Base-by-base conservation (phyloP, 1,140 invertebrate genomes). In the Brachionus plicatilis region DNA sequence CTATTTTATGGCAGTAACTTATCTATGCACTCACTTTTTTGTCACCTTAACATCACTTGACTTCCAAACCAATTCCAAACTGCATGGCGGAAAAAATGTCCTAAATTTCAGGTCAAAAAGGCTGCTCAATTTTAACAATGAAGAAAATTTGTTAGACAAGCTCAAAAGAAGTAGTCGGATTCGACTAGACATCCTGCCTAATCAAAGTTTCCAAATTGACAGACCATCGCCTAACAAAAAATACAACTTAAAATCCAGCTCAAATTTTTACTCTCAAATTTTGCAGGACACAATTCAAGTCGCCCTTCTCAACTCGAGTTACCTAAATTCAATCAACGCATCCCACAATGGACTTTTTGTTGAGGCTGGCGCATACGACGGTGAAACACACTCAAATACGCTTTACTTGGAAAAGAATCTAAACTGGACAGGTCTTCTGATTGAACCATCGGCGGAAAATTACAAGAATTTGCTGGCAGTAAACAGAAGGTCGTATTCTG, bases 401-500 rank as follows among this genome's bases (percentile, higher is more conserved):
- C 89, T 91, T 78, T 93, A 91, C 91, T 87, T 94, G 56, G 93
- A 94, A 86, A 89, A 90, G 4, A 91, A 91, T 20, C 90, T 93
- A 7, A 91, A 90, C 56, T 95, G 94, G 94, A 90, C 89, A 82
- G 94, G 94, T 2, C 89, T 94, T 7, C 90, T 94, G 56, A 92
- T 94, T 12, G 91, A 94, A 79, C 93, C 93, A 0, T 93, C 94
- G 87, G 92, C 4, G 11, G 93, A 88, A 2, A 91, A 91, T 83
- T 91, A 91, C 86, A 85, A 86, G 4, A 86, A 89, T 45, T 86
- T 91, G 86, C 24, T 89, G 1, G 83, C 83, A 7, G 91, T 91
- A 29, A 56, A 66, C 20, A 56, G 84, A 56, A 60, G 66, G 3
- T 41, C 78, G 9, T 85, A 85, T 66, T 82, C 76, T n/a, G 56